Evolutionary conservation across 1,140 invertebrate species (phyloP), one percentile per base, ranked within the genome.

Genomic region (Carposina sasakii): DNA sequence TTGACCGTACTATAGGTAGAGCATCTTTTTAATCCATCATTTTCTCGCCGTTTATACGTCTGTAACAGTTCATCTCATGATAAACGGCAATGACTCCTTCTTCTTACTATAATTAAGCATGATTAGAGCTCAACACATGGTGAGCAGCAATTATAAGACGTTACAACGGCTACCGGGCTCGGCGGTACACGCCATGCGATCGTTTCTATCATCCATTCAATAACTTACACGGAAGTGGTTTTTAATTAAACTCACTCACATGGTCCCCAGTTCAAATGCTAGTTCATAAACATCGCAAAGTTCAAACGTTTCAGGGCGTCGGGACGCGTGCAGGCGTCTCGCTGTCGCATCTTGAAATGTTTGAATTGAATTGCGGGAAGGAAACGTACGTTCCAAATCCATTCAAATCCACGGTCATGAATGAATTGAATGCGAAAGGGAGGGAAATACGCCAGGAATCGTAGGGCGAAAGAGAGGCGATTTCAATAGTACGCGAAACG

Each of bases 401-500:
- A 83, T 84, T 84, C 74, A 81, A 81, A 76, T 79, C 54, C 63
- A 69, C 63, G 65, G 57, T 69, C 77, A 73, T 84, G 79, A 84
- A 84, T 84, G 79, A 81, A 79, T 54, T 57, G 63, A 84, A 81
- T 84, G 77, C 49, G 70, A 84, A 75, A 76, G 79, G 66, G 79
- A 84, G 54, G 52, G 63, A 39, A n/a, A 37, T 43, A 65, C 22
- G 33, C 43, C 12, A 17, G 21, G 28, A 33, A 12, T 6, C 8
- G 9, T 23, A 17, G 76, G 43, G 63, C 15, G 64, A 84, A 72
- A 49, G 73, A 55, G 76, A 76, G 40, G 64, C 51, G 58, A 75
- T 84, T 76, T 71, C 60, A 81, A 84, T 81, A 79, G 77, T 81
- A 84, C 77, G 72, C 74, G 76, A 79, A 79, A 84, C 76, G 79